These are phyloP conservation scores for Hedychridium roseum DNA, from an alignment of 2,888 invertebrate genomes.

Conservation along the genomic window DNA sequence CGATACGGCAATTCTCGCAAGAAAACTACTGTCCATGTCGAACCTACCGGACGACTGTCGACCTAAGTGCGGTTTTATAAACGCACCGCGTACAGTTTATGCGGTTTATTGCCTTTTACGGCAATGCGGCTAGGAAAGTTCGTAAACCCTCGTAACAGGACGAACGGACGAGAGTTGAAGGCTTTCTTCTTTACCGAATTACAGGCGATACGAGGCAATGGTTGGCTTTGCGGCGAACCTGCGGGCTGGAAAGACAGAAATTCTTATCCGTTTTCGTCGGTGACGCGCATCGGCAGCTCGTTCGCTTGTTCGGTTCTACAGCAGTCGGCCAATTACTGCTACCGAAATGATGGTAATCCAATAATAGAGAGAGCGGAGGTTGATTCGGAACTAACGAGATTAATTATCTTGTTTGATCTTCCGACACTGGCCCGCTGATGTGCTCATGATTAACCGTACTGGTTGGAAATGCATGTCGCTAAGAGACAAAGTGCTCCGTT, in stretches of 20 bases:
- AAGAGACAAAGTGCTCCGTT: too few species aligned
- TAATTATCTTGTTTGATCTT: slow-evolving; percentile 40
- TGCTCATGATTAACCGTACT: slow-evolving; percentile 28
- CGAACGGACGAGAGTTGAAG: too few species aligned
- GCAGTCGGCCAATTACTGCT: slow-evolving; percentile 26
- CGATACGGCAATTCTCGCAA: too few species aligned
- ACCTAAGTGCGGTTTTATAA: slow-evolving; percentile 50
- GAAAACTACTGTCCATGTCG: too few species aligned
- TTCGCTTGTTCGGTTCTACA: too few species aligned
- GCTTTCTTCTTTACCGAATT: too few species aligned
- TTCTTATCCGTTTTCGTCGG: too few species aligned
- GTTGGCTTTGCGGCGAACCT: slow-evolving; percentile 1
- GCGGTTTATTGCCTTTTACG: slow-evolving; percentile 48
- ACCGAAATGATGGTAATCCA: slow-evolving; percentile 36
- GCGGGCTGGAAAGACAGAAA: too few species aligned
- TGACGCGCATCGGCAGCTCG: too few species aligned
- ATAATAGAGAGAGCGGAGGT: slow-evolving; percentile 35
- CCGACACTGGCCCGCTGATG: slow-evolving; percentile 31
- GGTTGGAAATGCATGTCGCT: too few species aligned
- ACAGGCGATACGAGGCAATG: neutral
- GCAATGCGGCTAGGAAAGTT: neutral
- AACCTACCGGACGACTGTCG: too few species aligned
- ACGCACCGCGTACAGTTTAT: slow-evolving; percentile 36
- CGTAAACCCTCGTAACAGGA: too few species aligned
- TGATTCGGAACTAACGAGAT: slow-evolving; percentile 38